Evolutionary conservation across 2,113 vertebrate genomes (phyloP).

Genomic region (Callipepla californica): DNA sequence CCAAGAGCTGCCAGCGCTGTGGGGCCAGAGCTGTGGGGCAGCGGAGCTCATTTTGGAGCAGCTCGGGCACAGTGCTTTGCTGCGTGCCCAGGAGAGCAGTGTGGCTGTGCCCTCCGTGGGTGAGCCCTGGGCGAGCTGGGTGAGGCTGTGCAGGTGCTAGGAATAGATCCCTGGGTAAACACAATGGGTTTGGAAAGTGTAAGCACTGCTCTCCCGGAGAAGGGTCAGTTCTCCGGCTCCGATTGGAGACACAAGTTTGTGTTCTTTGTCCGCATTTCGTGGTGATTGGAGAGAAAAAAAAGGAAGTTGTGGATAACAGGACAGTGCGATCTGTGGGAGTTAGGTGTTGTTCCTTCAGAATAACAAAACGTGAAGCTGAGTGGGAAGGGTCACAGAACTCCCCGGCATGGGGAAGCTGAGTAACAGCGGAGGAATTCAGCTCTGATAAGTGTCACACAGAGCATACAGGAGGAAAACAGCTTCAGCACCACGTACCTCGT

Average conservation of each 20-base stretch:
- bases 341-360: background rate
- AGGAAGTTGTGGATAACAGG: background rate
- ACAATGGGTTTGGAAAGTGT: accelerated
- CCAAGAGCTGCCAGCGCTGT: background rate
- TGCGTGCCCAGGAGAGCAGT: background rate
- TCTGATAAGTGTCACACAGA: background rate
- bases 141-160: background rate
- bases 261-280: background rate
- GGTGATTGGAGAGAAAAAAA: background rate
- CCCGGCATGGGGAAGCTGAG: background rate
- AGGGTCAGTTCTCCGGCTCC: background rate
- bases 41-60: background rate
- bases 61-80: no score
- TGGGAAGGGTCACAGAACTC: background rate
- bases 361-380: background rate
- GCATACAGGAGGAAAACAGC: background rate
- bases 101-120: background rate
- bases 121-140: accelerated
- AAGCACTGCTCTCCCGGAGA: background rate
- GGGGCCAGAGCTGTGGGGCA: background rate
- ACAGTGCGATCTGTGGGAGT: background rate
- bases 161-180: background rate
- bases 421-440: background rate
- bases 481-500: accelerated
- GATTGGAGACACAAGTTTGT: background rate